phyloP scores from a whole-genome alignment of 2,797 vertebrate genomes.

The Podargus strigoides region DNA sequence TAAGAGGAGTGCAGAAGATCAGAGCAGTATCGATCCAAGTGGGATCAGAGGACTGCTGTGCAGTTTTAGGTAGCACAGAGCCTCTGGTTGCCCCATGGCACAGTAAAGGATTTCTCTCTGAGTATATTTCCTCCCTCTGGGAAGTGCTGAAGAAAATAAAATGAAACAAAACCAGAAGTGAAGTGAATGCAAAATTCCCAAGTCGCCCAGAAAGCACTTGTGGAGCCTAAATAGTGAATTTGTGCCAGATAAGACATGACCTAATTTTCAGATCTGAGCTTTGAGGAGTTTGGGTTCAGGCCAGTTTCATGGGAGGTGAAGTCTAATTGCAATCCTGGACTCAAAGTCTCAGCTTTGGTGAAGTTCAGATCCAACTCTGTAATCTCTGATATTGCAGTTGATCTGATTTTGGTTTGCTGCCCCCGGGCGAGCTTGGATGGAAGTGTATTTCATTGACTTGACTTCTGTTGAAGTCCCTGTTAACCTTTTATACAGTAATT shows the following conservation, averaged over 20 bases:
- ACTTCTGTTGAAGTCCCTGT: not conserved
- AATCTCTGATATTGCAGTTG: not conserved
- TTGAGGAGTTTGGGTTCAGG: not conserved
- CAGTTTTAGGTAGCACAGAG: not conserved
- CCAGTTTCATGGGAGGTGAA: not conserved
- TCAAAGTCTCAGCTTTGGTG: not conserved
- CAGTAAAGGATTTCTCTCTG: not conserved
- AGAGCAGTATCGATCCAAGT: not conserved
- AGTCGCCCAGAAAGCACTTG: not conserved
- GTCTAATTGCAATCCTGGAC: not conserved
- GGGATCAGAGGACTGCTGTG: not conserved
- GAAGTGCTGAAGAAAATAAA: not conserved
- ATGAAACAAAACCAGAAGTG: not conserved
- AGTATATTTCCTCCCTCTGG: not conserved
- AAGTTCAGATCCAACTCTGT: not conserved
- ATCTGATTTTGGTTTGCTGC: slow-evolving; percentile 17
- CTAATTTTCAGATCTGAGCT: not conserved
- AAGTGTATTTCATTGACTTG: not conserved
- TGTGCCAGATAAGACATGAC: not conserved
- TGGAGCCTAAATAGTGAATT: not conserved
- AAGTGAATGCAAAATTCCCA: not conserved
- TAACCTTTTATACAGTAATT: not conserved
- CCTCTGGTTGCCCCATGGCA: not conserved
- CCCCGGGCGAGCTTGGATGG: not conserved
- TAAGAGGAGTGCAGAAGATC: not conserved